phyloP scores from a whole-genome alignment of 2,797 vertebrate genomes.

The Macropodus opercularis region DNA sequence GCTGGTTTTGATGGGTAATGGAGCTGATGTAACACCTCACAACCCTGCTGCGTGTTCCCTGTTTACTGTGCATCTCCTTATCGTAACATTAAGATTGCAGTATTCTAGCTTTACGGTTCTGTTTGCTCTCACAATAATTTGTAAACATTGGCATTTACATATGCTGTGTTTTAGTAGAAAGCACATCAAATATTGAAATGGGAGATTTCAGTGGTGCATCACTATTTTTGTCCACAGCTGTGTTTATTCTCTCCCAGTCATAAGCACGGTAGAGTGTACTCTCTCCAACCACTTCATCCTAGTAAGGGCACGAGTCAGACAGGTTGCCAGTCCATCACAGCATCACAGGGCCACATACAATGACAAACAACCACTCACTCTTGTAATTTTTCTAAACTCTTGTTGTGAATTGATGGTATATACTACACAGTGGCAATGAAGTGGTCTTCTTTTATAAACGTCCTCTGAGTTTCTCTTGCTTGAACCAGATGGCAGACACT shows the following conservation, averaged over 20 bases:
- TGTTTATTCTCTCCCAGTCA: conserved; percentile 40
- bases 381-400: no score
- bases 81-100: conserved; percentile 5
- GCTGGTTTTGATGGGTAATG: not conserved
- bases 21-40: conserved; percentile 4
- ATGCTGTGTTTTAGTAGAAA: conserved; percentile 34
- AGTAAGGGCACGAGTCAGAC: no score
- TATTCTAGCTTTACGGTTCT: conserved; percentile 17
- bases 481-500: not conserved
- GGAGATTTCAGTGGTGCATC: conserved; percentile 21
- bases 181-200: conserved; percentile 62
- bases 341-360: no score
- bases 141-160: conserved; percentile 45
- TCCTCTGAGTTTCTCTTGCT: not conserved
- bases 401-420: rapidly evolving
- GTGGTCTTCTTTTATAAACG: not conserved
- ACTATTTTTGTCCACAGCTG: conserved; percentile 12
- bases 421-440: not conserved
- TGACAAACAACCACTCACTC: no score
- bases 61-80: not conserved
- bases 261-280: no score
- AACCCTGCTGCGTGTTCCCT: not conserved
- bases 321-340: no score
- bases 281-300: no score
- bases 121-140: conserved; percentile 37